Percentiles rank a stretch among this genome's conserved stretches.
phyloP scores from a whole-genome alignment of 2,888 invertebrate genomes.

The Chrysolina americana region DNA sequence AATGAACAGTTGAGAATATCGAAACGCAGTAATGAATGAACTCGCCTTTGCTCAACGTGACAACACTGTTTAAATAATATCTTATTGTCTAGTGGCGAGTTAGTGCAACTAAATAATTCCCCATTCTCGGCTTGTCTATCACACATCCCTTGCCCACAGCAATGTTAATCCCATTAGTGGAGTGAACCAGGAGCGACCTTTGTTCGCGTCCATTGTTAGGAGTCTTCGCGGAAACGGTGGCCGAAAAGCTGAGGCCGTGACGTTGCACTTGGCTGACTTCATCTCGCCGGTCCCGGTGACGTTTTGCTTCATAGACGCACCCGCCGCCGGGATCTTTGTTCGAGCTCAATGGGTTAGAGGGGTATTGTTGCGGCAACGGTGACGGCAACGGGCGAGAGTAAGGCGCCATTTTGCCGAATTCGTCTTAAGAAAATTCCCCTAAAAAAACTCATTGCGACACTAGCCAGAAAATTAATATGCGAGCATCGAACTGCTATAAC shows the following conservation, averaged over 20 bases:
- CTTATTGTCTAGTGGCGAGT: slow-evolving; percentile 23
- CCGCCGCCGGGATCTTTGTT: slow-evolving; percentile 8
- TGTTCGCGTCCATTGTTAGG: slow-evolving; percentile 64
- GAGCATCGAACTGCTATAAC: too few species aligned
- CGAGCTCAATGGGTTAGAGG: slow-evolving; percentile 14
- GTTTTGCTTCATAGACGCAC: slow-evolving; percentile 20
- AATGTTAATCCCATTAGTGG: slow-evolving; percentile 67
- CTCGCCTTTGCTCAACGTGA: neutral
- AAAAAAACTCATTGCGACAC: too few species aligned
- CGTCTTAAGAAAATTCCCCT: neutral
- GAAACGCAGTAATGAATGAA: too few species aligned
- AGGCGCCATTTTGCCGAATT: slow-evolving; percentile 1
- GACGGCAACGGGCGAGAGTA: neutral
- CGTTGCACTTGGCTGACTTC: slow-evolving; percentile 54
- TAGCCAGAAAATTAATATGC: too few species aligned
- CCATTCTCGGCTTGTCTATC: slow-evolving; percentile 61
- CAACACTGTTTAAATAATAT: neutral
- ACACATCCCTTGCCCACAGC: slow-evolving; percentile 65
- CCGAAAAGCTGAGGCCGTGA: slow-evolving; percentile 67
- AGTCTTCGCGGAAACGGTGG: slow-evolving; percentile 65
- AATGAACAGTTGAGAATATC: too few species aligned
- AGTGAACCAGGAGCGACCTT: slow-evolving; percentile 59
- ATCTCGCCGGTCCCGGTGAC: slow-evolving; percentile 19
- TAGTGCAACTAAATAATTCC: slow-evolving; percentile 28
- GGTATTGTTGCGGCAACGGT: slow-evolving; percentile 4